These are phyloP conservation scores for Lepus townsendii DNA, from an alignment of 2,797 vertebrate species.

Conservation along the genomic window DNA sequence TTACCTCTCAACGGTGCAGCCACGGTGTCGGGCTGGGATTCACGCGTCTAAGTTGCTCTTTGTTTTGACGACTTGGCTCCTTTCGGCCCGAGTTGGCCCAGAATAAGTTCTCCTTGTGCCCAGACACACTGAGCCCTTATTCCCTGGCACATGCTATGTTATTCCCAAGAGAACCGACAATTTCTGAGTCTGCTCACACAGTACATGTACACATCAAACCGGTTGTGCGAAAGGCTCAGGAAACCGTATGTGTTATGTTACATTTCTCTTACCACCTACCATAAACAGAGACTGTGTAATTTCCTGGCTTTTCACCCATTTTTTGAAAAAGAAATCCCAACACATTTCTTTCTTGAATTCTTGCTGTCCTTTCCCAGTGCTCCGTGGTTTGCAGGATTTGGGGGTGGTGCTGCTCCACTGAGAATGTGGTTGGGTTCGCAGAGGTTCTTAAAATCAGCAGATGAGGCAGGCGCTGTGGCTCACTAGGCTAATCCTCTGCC, in stretches of 20 bases:
- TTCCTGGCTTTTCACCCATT: conserved; percentile 55
- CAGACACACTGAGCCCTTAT: conserved; percentile 67
- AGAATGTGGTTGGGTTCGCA: neutral
- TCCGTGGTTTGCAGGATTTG: neutral
- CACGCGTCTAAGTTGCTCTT: neutral
- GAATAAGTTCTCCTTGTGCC: conserved; percentile 66
- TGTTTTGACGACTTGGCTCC: neutral
- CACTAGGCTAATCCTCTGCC: no score
- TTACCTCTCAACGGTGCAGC: neutral
- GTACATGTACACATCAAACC: conserved; percentile 9
- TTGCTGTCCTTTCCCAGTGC: neutral
- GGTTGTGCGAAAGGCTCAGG: conserved; percentile 28
- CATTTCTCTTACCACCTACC: conserved; percentile 52
- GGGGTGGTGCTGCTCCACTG: neutral
- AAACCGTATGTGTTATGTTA: conserved; percentile 22
- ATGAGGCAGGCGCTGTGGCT: no score
- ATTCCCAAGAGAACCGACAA: conserved; percentile 21
- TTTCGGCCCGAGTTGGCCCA: conserved; percentile 31
- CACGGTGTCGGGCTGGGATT: neutral
- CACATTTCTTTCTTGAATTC: conserved; percentile 42
- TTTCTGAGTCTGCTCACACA: conserved; percentile 59
- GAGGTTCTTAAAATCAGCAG: neutral
- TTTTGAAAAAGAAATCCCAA: neutral
- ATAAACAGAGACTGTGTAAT: conserved; percentile 62
- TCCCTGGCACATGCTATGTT: conserved; percentile 7